Evolutionary conservation across 53 echinoderm and acorn worm species (phyloP).

Genomic region (Hippasteria phrygiana): DNA sequence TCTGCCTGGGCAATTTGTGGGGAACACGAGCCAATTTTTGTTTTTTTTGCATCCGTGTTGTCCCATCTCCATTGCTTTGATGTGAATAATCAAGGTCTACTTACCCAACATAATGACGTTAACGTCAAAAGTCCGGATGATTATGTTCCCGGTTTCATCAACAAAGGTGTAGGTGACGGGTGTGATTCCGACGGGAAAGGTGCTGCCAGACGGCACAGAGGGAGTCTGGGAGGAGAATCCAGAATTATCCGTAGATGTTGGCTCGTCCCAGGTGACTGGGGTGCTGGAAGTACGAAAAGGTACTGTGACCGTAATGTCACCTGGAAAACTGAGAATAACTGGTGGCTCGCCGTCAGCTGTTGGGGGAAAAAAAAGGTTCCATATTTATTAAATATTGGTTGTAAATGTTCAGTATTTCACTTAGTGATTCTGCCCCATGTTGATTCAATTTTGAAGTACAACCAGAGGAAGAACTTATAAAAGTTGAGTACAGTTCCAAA

Average conservation of each 20-base stretch:
- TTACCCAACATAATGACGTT: conserved; percentile 17
- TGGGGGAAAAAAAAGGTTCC: not conserved
- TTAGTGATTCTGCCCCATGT: no score
- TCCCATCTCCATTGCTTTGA: not conserved
- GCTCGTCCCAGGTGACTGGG: conserved; percentile 62
- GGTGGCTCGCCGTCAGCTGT: conserved; percentile 52
- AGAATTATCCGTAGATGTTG: conserved; percentile 76
- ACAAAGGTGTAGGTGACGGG: conserved; percentile 62
- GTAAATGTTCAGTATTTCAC: not conserved
- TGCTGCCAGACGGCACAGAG: conserved; percentile 10
- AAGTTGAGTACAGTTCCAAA: no score
- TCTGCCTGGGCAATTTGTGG: no score
- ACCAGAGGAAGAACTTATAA: no score
- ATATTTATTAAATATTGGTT: not conserved
- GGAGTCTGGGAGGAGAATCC: conserved; percentile 36
- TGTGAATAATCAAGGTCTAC: not conserved
- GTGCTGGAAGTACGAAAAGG: conserved; percentile 61
- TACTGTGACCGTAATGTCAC: conserved; percentile 52
- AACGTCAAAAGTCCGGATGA: not conserved
- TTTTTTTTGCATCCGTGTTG: no score
- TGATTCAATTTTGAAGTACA: no score
- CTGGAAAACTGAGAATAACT: conserved; percentile 53
- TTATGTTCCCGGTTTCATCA: conserved; percentile 49
- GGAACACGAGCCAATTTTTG: no score
- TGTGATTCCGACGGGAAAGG: conserved; percentile 53